Evolutionary conservation across 2,888 invertebrate species (phyloP).

Genomic region (Periphyllus acericola): DNA sequence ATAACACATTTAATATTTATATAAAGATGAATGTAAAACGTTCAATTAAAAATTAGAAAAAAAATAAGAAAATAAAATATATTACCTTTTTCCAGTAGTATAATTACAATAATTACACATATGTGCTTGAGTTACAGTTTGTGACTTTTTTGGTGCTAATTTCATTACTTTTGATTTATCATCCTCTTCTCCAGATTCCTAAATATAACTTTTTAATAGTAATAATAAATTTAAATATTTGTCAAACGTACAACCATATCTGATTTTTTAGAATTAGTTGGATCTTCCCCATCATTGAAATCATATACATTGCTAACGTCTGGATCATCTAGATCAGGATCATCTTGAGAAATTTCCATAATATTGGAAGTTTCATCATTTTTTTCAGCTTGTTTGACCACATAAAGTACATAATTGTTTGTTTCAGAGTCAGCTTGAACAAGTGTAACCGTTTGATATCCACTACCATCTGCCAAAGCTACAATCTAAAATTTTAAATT

Average conservation of each 20-base stretch:
- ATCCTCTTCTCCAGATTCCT: constrained; percentile 75
- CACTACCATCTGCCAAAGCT: constrained; percentile 69
- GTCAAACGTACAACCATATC: constrained; percentile 65
- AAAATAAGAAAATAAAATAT: constrained; percentile 18
- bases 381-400: constrained; percentile 79
- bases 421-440: constrained; percentile 81
- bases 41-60: too few relatives aligned
- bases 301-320: constrained; percentile 76
- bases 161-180: constrained; percentile 75
- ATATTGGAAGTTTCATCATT: constrained; percentile 67
- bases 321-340: constrained; percentile 69
- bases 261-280: constrained; percentile 66
- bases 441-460: constrained; percentile 84
- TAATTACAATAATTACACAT: constrained; percentile 93
- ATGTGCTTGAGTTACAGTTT: constrained; percentile 76
- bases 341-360: constrained; percentile 68
- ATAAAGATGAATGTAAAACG: too few relatives aligned
- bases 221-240: constrained; percentile 16
- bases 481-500: constrained; percentile 57
- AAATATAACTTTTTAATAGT: constrained; percentile 32
- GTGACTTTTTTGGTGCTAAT: constrained; percentile 73
- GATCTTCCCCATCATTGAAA: constrained; percentile 78
- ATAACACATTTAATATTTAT: too few relatives aligned
- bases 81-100: constrained; percentile 83
- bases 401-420: constrained; percentile 87